Evolutionary conservation across 2,797 vertebrate species (phyloP).

Genomic region (Glossophaga mutica): DNA sequence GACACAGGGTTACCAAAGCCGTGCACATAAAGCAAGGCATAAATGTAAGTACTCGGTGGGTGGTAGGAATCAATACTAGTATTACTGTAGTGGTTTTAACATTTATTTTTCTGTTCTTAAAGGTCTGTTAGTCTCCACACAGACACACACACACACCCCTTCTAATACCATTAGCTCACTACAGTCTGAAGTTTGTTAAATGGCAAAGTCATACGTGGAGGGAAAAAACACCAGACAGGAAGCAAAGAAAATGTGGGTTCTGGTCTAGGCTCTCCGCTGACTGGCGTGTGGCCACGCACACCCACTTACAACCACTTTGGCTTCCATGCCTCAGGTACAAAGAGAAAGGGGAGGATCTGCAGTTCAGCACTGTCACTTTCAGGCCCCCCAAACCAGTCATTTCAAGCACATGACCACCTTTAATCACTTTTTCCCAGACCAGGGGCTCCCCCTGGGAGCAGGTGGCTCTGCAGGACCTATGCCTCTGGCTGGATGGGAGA

Average conservation of each 20-base stretch:
- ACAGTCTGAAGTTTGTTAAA: not conserved
- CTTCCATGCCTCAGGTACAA: not conserved
- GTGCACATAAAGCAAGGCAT: not conserved
- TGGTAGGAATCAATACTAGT: not conserved
- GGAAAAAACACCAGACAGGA: not conserved
- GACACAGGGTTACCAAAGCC: not conserved
- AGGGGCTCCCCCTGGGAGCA: not conserved
- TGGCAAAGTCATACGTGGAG: not conserved
- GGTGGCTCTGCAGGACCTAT: not conserved
- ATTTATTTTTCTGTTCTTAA: not conserved
- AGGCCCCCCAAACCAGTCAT: not conserved
- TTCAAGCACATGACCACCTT: not conserved
- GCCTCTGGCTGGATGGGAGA: not conserved
- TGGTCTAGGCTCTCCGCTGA: not conserved
- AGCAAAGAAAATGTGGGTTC: not conserved
- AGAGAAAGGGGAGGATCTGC: not conserved
- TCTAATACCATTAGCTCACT: not conserved
- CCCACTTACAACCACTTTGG: not conserved
- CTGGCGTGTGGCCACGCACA: rapidly evolving
- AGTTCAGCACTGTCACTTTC: not conserved
- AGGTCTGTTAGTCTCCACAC: not conserved
- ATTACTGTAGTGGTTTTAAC: not conserved
- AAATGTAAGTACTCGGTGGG: no score
- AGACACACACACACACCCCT: not conserved
- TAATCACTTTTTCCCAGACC: not conserved